Percentiles rank a stretch among this genome's conserved stretches.
phyloP scores from a whole-genome alignment of 2,797 vertebrate genomes.

The Thalassophryne amazonica region DNA sequence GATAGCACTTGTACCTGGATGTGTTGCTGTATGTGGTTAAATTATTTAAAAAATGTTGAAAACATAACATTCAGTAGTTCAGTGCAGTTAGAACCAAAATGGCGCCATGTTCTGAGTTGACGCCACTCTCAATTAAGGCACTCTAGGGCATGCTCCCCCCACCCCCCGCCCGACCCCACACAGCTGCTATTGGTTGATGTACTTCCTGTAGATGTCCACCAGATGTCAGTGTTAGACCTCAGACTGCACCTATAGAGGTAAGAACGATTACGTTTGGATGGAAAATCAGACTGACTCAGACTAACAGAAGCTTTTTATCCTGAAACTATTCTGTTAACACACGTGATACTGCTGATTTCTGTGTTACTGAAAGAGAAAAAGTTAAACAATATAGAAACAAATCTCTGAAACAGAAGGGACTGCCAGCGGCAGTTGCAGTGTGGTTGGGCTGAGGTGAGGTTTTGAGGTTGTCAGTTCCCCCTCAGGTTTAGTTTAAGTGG shows the following conservation, averaged over 20 bases:
- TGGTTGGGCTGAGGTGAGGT: constrained; percentile 58
- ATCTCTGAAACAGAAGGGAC: constrained; percentile 31
- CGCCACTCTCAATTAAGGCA: too few relatives aligned
- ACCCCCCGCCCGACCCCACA: too few relatives aligned
- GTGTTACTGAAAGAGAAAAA: constrained; percentile 60
- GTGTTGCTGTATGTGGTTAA: too few relatives aligned
- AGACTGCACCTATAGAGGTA: constrained; percentile 40
- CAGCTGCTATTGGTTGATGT: constrained; percentile 3
- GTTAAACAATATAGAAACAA: constrained; percentile 63
- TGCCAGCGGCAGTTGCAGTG: constrained; percentile 46
- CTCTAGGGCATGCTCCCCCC: too few relatives aligned
- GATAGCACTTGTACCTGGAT: too few relatives aligned
- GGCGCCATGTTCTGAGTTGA: too few relatives aligned
- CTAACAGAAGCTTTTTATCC: constrained; percentile 54
- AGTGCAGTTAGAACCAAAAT: too few relatives aligned
- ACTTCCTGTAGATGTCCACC: constrained; percentile 41
- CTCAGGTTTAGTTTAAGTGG: constrained; percentile 62
- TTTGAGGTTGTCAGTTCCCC: constrained; percentile 61
- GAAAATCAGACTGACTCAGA: constrained; percentile 52
- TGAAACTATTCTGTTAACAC: constrained; percentile 50
- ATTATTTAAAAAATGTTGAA: too few relatives aligned
- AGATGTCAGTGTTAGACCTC: constrained; percentile 66
- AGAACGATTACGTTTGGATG: constrained; percentile 48
- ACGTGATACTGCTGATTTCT: constrained; percentile 57
- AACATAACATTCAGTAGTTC: too few relatives aligned